phyloP scores from a whole-genome alignment of 2,797 vertebrate genomes.

The Hyperoplus immaculatus region DNA sequence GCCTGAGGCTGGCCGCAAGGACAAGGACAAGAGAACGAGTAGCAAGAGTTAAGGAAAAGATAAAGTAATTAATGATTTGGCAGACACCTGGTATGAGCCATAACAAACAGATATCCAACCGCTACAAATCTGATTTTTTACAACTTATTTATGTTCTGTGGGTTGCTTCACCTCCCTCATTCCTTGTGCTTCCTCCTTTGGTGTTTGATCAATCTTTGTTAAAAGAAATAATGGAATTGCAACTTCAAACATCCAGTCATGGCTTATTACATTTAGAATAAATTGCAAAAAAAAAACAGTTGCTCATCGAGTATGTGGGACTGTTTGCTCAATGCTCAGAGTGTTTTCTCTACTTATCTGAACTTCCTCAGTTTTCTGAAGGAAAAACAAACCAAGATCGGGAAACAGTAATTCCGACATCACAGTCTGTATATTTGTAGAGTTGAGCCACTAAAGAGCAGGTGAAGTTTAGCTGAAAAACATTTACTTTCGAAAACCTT shows the following conservation, averaged over 20 bases:
- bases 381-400: slow-evolving; percentile 61
- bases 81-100: slow-evolving; percentile 10
- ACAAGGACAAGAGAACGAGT: slow-evolving; percentile 28
- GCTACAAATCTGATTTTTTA: neutral
- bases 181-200: neutral
- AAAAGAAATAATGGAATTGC: slow-evolving; percentile 18
- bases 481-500: slow-evolving; percentile 46
- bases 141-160: neutral
- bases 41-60: slow-evolving; percentile 10
- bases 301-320: slow-evolving; percentile 23
- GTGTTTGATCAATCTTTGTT: slow-evolving; percentile 16
- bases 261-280: slow-evolving; percentile 10
- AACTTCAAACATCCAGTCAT: slow-evolving; percentile 22
- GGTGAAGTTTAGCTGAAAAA: slow-evolving; percentile 41
- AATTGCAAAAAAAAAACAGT: slow-evolving; percentile 50
- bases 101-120: neutral
- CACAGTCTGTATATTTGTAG: slow-evolving; percentile 53
- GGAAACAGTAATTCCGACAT: slow-evolving; percentile 55
- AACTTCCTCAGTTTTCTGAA: slow-evolving; percentile 46
- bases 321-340: slow-evolving; percentile 35
- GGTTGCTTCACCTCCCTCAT: slow-evolving; percentile 3
- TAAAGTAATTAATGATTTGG: slow-evolving; percentile 15
- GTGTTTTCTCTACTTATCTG: slow-evolving; percentile 41
- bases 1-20: slow-evolving; percentile 29
- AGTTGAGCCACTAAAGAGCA: slow-evolving; percentile 25